phyloP scores from a whole-genome alignment of 2,797 vertebrate genomes.

The Schizothorax lantsangensis region DNA sequence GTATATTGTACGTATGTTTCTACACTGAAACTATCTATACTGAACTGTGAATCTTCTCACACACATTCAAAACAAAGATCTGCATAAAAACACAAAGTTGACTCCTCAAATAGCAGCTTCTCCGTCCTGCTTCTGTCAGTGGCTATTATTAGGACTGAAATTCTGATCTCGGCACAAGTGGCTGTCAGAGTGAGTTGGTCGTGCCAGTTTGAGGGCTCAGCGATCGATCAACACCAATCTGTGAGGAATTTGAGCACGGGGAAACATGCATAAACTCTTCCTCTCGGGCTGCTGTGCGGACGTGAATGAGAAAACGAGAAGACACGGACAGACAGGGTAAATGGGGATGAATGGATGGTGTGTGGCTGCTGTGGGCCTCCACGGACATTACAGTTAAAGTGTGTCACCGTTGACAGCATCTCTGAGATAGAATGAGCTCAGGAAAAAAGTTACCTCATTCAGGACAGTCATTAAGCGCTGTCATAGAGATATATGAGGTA shows the following conservation, averaged over 20 bases:
- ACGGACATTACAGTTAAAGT: conserved; percentile 22
- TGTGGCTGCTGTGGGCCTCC: conserved; percentile 15
- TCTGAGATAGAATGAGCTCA: conserved; percentile 30
- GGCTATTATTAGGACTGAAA: conserved; percentile 57
- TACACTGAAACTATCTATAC: not conserved
- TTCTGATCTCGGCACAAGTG: conserved; percentile 43
- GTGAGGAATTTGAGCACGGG: conserved; percentile 50
- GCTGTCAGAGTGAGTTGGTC: conserved; percentile 47
- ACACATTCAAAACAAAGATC: not conserved
- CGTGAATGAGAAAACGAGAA: conserved; percentile 4
- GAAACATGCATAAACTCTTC: conserved; percentile 59
- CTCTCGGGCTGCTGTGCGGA: conserved; percentile 18
- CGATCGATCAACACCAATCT: conserved; percentile 59
- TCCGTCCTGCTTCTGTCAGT: conserved; percentile 26
- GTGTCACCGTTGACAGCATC: conserved; percentile 12
- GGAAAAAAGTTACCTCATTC: conserved; percentile 35
- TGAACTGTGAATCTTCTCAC: not conserved
- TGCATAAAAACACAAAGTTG: not conserved
- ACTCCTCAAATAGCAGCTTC: not conserved
- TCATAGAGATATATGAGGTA: conserved; percentile 52
- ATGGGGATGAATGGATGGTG: conserved; percentile 28
- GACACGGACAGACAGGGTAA: conserved; percentile 23
- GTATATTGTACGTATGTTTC: not conserved
- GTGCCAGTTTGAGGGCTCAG: conserved; percentile 33
- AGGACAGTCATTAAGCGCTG: conserved; percentile 51